Conservation (phyloP, 2,888 invertebrate species). For the Athalia cordata region DNA sequence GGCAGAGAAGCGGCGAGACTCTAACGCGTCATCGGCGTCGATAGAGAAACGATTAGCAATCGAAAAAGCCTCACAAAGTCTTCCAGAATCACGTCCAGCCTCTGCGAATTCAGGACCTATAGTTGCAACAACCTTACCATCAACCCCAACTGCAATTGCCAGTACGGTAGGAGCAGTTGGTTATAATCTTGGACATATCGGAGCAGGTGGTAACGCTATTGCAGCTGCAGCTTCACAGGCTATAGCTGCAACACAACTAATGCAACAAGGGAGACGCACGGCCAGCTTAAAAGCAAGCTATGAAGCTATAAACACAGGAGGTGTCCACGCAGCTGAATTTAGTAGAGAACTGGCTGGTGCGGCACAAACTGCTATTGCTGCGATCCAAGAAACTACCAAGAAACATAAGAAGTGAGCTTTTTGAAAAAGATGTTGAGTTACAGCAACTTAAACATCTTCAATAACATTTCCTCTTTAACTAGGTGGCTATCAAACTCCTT, state of each 20-base stretch:
- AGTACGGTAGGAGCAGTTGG: slow-evolving; percentile 74
- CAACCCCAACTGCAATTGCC: slow-evolving; percentile 65
- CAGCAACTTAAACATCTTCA: background rate
- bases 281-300: slow-evolving; percentile 96
- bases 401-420: slow-evolving; percentile 78
- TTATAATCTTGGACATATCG: slow-evolving; percentile 87
- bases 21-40: slow-evolving; percentile 76
- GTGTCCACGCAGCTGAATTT: slow-evolving; percentile 80
- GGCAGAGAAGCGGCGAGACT: slow-evolving; percentile 85
- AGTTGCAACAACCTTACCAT: slow-evolving; percentile 62
- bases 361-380: slow-evolving; percentile 83
- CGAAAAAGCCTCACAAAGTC: slow-evolving; percentile 67
- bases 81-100: slow-evolving; percentile 69
- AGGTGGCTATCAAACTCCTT: background rate
- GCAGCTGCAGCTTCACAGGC: slow-evolving; percentile 97
- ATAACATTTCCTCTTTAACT: background rate
- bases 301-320: slow-evolving; percentile 87
- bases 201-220: slow-evolving; percentile 91
- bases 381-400: slow-evolving; percentile 80
- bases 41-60: slow-evolving; percentile 75
- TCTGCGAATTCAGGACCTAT: slow-evolving; percentile 70
- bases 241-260: slow-evolving; percentile 95
- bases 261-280: slow-evolving; percentile 95
- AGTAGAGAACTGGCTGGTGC: slow-evolving; percentile 84
- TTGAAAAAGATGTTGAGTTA: background rate